phyloP scores from a whole-genome alignment of 2,113 vertebrate species.

The Python bivittatus region DNA sequence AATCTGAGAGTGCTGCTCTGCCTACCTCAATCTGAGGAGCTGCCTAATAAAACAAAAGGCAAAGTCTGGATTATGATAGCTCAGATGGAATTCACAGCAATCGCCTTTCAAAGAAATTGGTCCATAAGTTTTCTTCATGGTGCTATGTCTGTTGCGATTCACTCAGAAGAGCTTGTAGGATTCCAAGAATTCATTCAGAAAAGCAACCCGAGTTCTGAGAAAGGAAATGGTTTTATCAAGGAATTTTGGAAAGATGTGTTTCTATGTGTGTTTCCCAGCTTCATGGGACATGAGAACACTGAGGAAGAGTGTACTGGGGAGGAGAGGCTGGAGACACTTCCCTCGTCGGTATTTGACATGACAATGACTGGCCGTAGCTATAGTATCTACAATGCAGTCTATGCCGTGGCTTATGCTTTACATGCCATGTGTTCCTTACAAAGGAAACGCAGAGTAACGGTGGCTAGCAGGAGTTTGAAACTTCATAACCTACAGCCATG shows the following conservation, averaged over 20 bases:
- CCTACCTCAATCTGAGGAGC: background rate
- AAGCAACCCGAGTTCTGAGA: background rate
- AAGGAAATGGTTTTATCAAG: background rate
- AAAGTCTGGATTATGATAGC: slow-evolving; percentile 6
- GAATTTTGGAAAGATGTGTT: background rate
- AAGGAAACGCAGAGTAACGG: background rate
- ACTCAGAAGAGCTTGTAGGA: background rate
- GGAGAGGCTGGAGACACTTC: background rate
- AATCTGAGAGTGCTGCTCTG: background rate
- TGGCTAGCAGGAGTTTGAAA: background rate
- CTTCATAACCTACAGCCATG: background rate
- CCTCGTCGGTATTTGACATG: background rate
- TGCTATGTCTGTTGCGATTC: background rate
- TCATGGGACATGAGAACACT: background rate
- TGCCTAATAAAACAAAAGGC: background rate
- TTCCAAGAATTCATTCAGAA: background rate
- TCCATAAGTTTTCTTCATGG: background rate
- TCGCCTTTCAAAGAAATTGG: background rate
- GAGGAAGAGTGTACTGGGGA: background rate
- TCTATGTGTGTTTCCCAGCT: background rate
- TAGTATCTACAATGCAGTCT: background rate
- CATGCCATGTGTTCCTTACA: background rate
- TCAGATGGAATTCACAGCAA: background rate
- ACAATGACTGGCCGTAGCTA: background rate
- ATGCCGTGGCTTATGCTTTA: background rate